phyloP scores from a whole-genome alignment of 2,113 vertebrate genomes.

The Pongo abelii region DNA sequence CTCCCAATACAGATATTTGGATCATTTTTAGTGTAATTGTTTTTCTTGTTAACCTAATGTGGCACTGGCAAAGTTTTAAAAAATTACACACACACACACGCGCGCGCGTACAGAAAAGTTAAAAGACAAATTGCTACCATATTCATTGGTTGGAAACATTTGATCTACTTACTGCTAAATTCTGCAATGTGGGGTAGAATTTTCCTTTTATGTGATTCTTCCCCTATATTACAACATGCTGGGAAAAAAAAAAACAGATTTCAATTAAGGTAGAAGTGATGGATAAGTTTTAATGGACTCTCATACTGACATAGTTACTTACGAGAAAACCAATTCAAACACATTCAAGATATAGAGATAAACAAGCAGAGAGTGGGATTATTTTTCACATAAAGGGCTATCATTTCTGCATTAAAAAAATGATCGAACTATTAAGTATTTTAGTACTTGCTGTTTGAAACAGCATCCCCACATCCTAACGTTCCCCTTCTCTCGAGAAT shows the following conservation, averaged over 20 bases:
- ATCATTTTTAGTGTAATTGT: neutral
- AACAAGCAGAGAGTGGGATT: neutral
- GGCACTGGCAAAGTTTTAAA: neutral
- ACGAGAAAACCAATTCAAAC: neutral
- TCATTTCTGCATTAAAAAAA: neutral
- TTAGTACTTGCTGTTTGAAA: neutral
- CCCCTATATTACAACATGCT: neutral
- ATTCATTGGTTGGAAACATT: neutral
- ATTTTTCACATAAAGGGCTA: neutral
- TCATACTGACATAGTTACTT: neutral
- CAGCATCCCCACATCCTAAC: fast-evolving
- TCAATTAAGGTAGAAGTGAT: neutral
- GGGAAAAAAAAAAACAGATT: neutral
- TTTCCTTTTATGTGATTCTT: neutral
- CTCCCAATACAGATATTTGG: neutral
- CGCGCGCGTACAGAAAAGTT: neutral
- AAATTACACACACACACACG: neutral
- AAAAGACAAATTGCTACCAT: neutral
- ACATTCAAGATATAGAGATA: neutral
- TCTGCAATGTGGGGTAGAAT: neutral
- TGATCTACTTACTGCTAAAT: neutral
- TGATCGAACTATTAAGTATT: neutral
- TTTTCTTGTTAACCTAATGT: neutral
- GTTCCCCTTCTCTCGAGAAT: neutral
- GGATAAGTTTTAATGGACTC: neutral